Evolutionary conservation across 2,888 invertebrate species (phyloP), one percentile per base, ranked within the genome.

Genomic region (Alcis repandata): DNA sequence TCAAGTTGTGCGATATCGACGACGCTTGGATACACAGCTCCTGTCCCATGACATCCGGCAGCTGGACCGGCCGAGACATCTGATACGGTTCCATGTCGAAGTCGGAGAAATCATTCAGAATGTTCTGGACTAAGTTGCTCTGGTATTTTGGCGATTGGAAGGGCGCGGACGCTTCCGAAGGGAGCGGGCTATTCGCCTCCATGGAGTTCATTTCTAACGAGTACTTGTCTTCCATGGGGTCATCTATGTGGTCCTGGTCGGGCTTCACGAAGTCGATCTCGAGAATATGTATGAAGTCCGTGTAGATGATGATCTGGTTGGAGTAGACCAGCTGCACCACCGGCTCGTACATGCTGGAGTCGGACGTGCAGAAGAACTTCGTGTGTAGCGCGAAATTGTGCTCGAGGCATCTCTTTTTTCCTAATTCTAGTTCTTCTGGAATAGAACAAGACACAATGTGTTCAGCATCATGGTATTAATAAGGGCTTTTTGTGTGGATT

Each of bases 361-460:
- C 97, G 48, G 97, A 96, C n/a, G 97, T 97, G 76, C 98, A 96
- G 82, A 97, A 97, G 86, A 98, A 98, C 83, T 97, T 97, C 74
- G 98, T 98, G 88, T 99, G 98, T 71, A 98, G 95, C 51, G 98
- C 98, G 75, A 98, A 96, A 82, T 98, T 98, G 86, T 99, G 98
- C 81, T 96, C 96, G 63, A 98, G 91, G 84, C 99, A 99, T 75
- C 96, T 91, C 80, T 95, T 95, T 95, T 95, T 27, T 2, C 59
- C 49, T 36, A 59, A 11, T 32, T 54, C 32, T 32, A 33, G 20
- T 33, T 57, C 60, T 40, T 52, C 65, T 66, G 60, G 10, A 64
- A 64, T 11, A 13, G 1, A 38, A 58, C 6, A 27, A 7, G 4
- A 51, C 9, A 9, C 15, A 48, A 15, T 48, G 15, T 32, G 27